Conservation (phyloP, 2,888 invertebrate genomes). For the Teinopalpus imperialis region DNA sequence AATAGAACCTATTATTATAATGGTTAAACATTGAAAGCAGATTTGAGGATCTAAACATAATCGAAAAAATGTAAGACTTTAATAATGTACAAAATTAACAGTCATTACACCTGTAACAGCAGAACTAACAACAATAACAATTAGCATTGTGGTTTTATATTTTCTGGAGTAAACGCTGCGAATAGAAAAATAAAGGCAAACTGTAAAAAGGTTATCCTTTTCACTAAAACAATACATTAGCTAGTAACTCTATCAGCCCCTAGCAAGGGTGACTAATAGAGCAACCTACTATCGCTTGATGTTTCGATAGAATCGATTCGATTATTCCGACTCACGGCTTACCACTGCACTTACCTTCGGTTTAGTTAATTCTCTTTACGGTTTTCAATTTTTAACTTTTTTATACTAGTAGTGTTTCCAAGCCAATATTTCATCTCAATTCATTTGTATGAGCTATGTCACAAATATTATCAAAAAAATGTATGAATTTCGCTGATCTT, state of each 20-base stretch:
- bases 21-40: too few species aligned
- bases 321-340: conserved; percentile 58
- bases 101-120: too few species aligned
- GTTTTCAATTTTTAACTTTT: conserved; percentile 23
- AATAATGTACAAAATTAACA: too few species aligned
- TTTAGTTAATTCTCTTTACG: conserved; percentile 36
- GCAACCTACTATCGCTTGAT: conserved; percentile 58
- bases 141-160: neutral
- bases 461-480: too few species aligned
- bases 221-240: conserved; percentile 59
- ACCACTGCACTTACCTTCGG: conserved; percentile 31
- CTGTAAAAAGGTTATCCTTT: conserved; percentile 24
- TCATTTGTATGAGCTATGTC: too few species aligned
- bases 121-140: neutral
- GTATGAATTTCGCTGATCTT: too few species aligned
- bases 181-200: conserved; percentile 6
- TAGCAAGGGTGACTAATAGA: conserved; percentile 68
- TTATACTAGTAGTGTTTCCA: neutral
- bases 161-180: neutral
- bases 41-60: too few species aligned
- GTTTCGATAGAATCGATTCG: conserved; percentile 53
- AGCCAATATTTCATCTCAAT: too few species aligned
- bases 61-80: too few species aligned
- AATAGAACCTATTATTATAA: conserved; percentile 26
- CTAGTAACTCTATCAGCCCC: conserved; percentile 49